Evolutionary conservation across 2,113 vertebrate species (phyloP), one percentile per base, ranked within the genome.

Genomic region (Telmatochromis sp.): DNA sequence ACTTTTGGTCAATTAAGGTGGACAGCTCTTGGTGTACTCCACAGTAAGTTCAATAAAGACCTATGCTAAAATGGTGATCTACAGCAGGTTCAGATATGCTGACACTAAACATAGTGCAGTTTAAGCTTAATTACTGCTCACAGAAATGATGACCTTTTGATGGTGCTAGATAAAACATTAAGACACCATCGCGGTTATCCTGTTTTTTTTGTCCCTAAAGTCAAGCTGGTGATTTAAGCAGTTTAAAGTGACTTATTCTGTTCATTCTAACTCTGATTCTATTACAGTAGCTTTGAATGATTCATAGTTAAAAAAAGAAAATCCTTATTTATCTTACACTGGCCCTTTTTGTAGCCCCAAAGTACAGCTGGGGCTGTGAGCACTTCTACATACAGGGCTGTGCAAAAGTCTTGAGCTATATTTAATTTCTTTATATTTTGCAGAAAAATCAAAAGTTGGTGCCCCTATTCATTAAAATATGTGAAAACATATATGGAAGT

Each of bases 351-450:
- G 21, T 4, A 45, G 68, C 40, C 40, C 68, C 21, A 26, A 15
- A 73, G 5, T 73, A 1, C 4, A 73, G 68, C 13, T 3, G n/a
- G 65, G 1, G 9, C 68, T 0, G 21, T 73, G 21, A 73, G 0
- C 23, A 75, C 68, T 0, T 75, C n/a, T 17, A 73, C 13, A 11
- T 47, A 47, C 37, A 73, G 3, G 37, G 13, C 0, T 73, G 21
- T 45, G 21, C 68, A 73, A 73, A 73, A 45, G 65, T 42, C 65
- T 73, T 42, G 37, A 70, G 13, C 3, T 23, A 73, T 23, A 23
- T 42, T 45, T 42, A 1, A 45, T 73, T 73, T 42, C 3, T 45
- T 45, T 23, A 73, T 73, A 45, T 23, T 73, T 73, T 73, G 13
- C 21, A 45, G 68, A 26, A 73, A 73, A 73, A 26, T 73, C 21